Evolutionary conservation across 2,888 invertebrate species (phyloP).

Genomic region (Pardosa pseudoannulata): DNA sequence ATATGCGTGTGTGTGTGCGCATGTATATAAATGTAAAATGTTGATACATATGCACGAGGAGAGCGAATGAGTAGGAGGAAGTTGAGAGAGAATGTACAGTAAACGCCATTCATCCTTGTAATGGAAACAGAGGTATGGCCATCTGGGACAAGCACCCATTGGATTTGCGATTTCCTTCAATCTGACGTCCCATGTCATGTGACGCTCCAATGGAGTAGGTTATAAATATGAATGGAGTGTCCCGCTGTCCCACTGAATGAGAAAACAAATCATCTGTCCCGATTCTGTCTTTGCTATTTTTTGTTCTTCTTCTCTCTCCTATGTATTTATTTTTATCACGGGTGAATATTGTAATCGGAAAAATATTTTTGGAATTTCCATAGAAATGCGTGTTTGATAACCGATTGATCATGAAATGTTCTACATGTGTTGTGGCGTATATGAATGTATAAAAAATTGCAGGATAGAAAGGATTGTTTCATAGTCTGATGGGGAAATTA

Average conservation of each 20-base stretch:
- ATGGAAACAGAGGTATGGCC: neutral
- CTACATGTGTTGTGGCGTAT: neutral
- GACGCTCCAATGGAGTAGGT: slow-evolving; percentile 53
- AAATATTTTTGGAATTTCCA: slow-evolving; percentile 53
- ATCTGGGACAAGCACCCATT: slow-evolving; percentile 12
- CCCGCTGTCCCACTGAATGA: slow-evolving; percentile 50
- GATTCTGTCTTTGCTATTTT: neutral
- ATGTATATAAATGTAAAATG: no score
- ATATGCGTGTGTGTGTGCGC: no score
- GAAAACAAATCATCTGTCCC: slow-evolving; percentile 68
- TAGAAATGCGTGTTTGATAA: slow-evolving; percentile 41
- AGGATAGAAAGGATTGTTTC: neutral
- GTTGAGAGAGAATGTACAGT: neutral
- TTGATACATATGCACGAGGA: no score
- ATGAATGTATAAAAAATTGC: slow-evolving; percentile 5
- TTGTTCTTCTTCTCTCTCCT: no score
- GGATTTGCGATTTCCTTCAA: slow-evolving; percentile 2
- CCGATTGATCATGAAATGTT: slow-evolving; percentile 1
- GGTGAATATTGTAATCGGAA: slow-evolving; percentile 44
- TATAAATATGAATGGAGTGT: slow-evolving; percentile 70
- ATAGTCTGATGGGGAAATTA: neutral
- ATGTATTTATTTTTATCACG: slow-evolving; percentile 43
- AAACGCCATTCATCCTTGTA: neutral
- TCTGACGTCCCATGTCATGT: slow-evolving; percentile 42
- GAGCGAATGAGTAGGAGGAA: no score